These are phyloP conservation scores for Myotis myotis DNA, from an alignment of 2,797 vertebrate genomes.

Conservation along the genomic window DNA sequence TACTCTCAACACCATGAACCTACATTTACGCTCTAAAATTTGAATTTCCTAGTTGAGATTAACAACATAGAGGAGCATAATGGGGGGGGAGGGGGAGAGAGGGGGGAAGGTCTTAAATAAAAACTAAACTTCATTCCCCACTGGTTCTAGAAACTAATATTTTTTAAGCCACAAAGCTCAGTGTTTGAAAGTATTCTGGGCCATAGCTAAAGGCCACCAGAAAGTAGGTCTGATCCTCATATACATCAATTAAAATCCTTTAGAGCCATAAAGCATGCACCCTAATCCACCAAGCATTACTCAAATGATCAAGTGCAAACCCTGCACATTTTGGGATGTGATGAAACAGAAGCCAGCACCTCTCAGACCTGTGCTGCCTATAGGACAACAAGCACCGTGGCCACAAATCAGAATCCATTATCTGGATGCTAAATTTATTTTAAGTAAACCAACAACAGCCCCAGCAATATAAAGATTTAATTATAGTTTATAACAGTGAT, in stretches of 20 bases:
- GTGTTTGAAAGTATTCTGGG: not conserved
- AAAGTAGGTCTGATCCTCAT: not conserved
- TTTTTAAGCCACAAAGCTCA: not conserved
- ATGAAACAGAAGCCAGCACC: not conserved
- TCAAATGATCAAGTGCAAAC: not conserved
- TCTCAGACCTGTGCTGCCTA: not conserved
- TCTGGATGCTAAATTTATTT: not conserved
- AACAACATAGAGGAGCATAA: not conserved
- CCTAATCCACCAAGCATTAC: not conserved
- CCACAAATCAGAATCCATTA: not conserved
- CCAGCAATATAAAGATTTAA: not conserved
- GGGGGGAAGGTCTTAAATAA: not conserved
- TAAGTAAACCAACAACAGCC: not conserved
- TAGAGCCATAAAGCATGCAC: not conserved
- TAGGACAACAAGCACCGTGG: not conserved
- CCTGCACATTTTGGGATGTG: not conserved
- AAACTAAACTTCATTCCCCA: not conserved
- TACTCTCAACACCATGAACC: not conserved
- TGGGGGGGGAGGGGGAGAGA: not conserved
- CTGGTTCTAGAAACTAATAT: not conserved
- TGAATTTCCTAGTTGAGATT: not conserved
- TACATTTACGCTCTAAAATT: not conserved
- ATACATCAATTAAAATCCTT: not conserved
- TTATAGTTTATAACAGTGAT: not conserved
- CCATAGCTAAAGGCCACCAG: not conserved